Evolutionary conservation across 2,888 invertebrate genomes (phyloP), one percentile per base, ranked within the genome.

Genomic region (Drosophila anceps): DNA sequence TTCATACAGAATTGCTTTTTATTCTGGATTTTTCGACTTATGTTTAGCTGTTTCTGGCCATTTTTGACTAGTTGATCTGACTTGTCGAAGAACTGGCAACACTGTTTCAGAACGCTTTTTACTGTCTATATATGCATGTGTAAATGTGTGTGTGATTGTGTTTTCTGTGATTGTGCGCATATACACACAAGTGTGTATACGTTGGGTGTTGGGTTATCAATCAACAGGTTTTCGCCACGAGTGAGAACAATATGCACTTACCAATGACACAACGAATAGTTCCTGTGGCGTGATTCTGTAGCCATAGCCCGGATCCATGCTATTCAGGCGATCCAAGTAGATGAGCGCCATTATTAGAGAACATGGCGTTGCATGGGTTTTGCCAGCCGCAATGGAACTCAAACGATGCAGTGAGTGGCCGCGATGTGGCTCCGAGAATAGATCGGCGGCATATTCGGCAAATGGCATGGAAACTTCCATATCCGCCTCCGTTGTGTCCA

Each of bases 181-280:
- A 62, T 41, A 61, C n/a, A 58, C 43, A n/a, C 27, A 43, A 50
- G 43, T 29, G 29, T 58, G 63, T 73, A 48, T 71, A 59, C 12
- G 62, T 69, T 62, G 55, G 54, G 48, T 50, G 70, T 29, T 68
- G 60, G 41, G 61, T 67, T 75, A 80, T 82, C 70, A 80, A 81
- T 84, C 84, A 84, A 84, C 84, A 84, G 82, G 84, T 84, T 73
- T 15, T 66, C 43, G 37, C 18, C 20, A 44, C n/a, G 33, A 53
- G 24, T 29, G 33, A 35, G 20, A 20, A 15, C 4, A 12, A 20
- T n/a, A 33, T 3, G 35, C 24, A 81, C 94, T 93, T 93, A 98
- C 98, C 95, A 99, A 94, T 68, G 99, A 98, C 74, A 99, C 97
- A 67, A 99, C 95, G 93, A 99, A 99, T 69, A 99, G 95, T 92